Base-by-base conservation (phyloP, 2,888 invertebrate species). In the Harmothoe impar region DNA sequence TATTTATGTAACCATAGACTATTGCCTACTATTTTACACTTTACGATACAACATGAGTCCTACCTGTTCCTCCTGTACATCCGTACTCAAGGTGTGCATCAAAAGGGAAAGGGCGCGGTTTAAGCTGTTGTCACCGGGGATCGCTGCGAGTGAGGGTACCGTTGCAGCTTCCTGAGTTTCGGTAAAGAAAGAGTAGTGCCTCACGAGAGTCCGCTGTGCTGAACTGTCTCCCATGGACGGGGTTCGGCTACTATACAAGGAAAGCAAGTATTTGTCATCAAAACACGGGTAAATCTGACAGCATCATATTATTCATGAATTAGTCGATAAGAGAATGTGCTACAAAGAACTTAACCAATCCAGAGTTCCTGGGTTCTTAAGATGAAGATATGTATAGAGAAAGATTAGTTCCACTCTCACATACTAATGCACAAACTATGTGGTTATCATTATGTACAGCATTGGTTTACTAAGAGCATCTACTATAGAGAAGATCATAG, bases 131-230 rank as follows among this genome's bases (percentile, higher is more conserved):
- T 89, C 85, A 33, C 89, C 51, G 7, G 35, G 77, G 33, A 89
- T 23, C 7, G 86, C 56, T 25, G 43, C n/a, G 25, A 56, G 52
- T 17, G 25, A 52, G 0, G 86, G 52, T n/a, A 86, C 56, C 1
- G 3, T 15, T 17, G 86, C 52, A 12, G 52, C 86, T 10, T 86
- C 54, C 29, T 86, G 86, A 5, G 25, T 54, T 52, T 86, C 86
- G 25, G 56, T 89, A 68, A 78, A 91, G 89, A 89, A 91, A 23
- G 91, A 89, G 72, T 91, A 91, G 72, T 91, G 91, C 51, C 77
- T 89, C 68, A 91, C 91, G 17, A 91, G 52, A 5, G 91, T 91
- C 43, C 86, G 84, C 54, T 86, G 86, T 5, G 51, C 43, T 29
- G 84, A 31, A 54, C 54, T 86, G 20, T 81, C 81, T 35, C 81